Base-by-base conservation (phyloP, 2,113 vertebrate genomes). In the Rhinichthys klamathensis region DNA sequence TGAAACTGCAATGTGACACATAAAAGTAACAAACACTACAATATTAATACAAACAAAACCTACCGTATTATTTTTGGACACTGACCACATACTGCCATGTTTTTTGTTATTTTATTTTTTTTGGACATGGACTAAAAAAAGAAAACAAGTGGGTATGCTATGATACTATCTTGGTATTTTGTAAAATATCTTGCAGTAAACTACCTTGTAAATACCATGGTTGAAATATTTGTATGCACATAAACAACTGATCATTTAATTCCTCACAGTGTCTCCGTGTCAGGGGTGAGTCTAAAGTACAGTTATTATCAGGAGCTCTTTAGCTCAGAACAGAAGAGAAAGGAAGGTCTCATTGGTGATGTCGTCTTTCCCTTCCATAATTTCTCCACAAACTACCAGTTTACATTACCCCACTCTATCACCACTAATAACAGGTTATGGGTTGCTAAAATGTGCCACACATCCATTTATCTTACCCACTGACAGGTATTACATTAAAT, bases 401-500 rank as follows among this genome's bases (percentile, higher is more conserved):
- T 90, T 90, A 90, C 82, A 88, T 73, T n/a, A 63, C 74, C 87
- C 86, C 56, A 84, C 86, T 91, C 90, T 89, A 88, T 93, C 90
- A 91, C 23, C 82, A 46, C 89, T 92, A 94, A 93, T 91, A 75
- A 91, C 87, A 89, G 77, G 89, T 89, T 92, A 87, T 84, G 88
- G 86, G 83, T 78, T 44, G 2, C 73, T 61, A 86, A 84, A 80
- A 60, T 61, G 58, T 78, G 87, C 84, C 87, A 46, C 67, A 83
- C 86, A 79, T 74, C 73, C 35, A 77, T 38, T 85, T 86, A 86
- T 84, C 61, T 88, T 90, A 88, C 91, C 11, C 74, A 92, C 87
- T 88, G 58, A 38, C 80, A 86, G 85, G 72, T 89, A 90, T 60
- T 63, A 84, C 72, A 88, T 84, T 72, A 86, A 51, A 70, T 35